Conservation (phyloP, 2,797 vertebrate genomes). For the Microctenopoma stevenorrisi region DNA sequence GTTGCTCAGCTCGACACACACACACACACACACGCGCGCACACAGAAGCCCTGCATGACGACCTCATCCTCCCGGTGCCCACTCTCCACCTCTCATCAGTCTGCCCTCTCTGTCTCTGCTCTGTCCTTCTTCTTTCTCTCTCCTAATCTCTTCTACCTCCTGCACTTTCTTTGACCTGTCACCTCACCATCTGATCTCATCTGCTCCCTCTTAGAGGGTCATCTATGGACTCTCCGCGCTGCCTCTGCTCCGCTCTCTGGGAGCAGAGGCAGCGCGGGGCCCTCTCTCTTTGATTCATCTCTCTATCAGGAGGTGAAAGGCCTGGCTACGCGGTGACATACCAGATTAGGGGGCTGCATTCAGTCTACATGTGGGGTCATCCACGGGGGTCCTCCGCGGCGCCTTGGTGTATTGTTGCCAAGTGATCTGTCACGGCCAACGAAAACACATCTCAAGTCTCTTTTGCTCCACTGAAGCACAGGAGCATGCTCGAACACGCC, state of each 20-base stretch:
- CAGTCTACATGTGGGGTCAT: conserved; percentile 65
- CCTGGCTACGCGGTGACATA: conserved; percentile 68
- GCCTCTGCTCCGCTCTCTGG: conserved; percentile 25
- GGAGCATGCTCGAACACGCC: conserved; percentile 35
- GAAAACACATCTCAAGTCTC: conserved; percentile 69
- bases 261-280: conserved; percentile 55
- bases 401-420: conserved; percentile 57
- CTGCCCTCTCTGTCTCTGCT: conserved; percentile 53
- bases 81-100: conserved; percentile 44
- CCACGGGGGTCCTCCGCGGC: conserved; percentile 52
- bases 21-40: neutral
- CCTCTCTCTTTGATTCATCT: conserved; percentile 62
- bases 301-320: conserved; percentile 68
- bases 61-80: conserved; percentile 67
- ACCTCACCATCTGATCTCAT: conserved; percentile 75
- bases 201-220: conserved; percentile 78
- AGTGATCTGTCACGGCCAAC: conserved; percentile 70
- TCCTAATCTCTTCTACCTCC: conserved; percentile 39
- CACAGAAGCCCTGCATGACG: conserved; percentile 48
- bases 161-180: conserved; percentile 72
- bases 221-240: conserved; percentile 46
- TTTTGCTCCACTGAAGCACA: conserved; percentile 65
- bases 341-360: conserved; percentile 73
- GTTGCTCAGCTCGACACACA: conserved; percentile 43
- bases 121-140: conserved; percentile 45